phyloP scores from a whole-genome alignment of 2,888 invertebrate species.

The Ormyrus rosae region DNA sequence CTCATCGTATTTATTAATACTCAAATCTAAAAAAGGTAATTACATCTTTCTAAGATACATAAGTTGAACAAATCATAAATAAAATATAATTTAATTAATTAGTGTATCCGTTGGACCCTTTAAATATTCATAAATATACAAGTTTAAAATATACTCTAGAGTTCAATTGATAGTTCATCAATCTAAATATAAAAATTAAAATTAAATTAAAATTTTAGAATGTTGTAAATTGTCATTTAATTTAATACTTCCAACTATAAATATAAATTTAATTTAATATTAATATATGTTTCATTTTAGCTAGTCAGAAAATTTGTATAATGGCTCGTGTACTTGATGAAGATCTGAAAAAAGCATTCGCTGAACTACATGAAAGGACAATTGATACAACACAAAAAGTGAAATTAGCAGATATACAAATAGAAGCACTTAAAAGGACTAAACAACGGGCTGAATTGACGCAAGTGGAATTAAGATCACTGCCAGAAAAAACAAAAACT shows the following conservation, averaged over 20 bases:
- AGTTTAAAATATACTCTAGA: too few relatives aligned
- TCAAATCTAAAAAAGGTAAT: conserved; percentile 11
- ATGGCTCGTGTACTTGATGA: conserved; percentile 78
- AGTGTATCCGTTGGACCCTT: too few relatives aligned
- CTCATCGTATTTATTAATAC: conserved; percentile 2
- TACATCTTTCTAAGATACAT: neutral
- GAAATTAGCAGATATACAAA: conserved; percentile 86
- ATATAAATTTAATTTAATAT: conserved; percentile 3
- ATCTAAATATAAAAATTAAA: too few relatives aligned
- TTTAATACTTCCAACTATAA: neutral
- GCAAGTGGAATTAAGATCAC: conserved; percentile 78
- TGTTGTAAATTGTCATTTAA: too few relatives aligned
- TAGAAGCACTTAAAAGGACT: conserved; percentile 82
- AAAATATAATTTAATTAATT: too few relatives aligned
- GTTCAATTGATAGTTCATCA: too few relatives aligned
- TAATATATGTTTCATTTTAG: conserved; percentile 16
- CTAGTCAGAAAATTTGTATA: conserved; percentile 38
- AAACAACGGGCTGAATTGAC: conserved; percentile 86
- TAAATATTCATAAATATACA: too few relatives aligned
- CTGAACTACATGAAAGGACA: conserved; percentile 88
- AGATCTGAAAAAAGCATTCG: conserved; percentile 85
- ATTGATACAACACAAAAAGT: conserved; percentile 88
- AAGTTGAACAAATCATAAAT: too few relatives aligned
- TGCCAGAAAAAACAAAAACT: conserved; percentile 82
- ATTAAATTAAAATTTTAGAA: too few relatives aligned